Percentiles rank a stretch among this genome's conserved stretches.
Conservation (phyloP, 2,888 invertebrate genomes). For the Theretra japonica region DNA sequence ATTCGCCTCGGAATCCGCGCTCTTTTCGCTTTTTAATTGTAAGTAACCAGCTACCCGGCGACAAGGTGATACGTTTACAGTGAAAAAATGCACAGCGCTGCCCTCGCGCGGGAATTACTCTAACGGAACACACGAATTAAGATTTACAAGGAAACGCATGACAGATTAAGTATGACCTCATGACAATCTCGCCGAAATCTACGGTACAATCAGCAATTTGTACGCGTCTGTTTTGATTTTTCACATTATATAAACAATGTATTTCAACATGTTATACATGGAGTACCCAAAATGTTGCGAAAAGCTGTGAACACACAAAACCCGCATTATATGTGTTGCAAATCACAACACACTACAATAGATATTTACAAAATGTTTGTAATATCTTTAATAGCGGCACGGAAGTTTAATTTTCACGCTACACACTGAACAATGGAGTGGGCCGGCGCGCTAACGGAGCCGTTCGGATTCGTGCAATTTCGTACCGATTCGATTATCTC, state of each 20-base stretch:
- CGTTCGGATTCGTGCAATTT: conserved; percentile 55
- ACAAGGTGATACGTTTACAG: conserved; percentile 80
- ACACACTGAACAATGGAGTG: conserved; percentile 62
- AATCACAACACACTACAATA: conserved; percentile 56
- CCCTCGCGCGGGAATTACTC: conserved; percentile 70
- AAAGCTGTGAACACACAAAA: conserved; percentile 40
- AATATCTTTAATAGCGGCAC: conserved; percentile 61
- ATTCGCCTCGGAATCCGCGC: conserved; percentile 79
- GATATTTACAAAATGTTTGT: conserved; percentile 60
- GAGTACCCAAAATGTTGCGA: conserved; percentile 38
- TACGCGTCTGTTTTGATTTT: neutral
- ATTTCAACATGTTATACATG: neutral
- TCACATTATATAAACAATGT: neutral
- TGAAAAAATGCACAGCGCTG: conserved; percentile 69
- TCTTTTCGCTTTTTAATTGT: conserved; percentile 84
- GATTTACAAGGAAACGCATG: conserved; percentile 69
- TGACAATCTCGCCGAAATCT: conserved; percentile 27
- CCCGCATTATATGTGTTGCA: conserved; percentile 40
- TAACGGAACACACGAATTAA: conserved; percentile 76
- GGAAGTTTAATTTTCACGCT: conserved; percentile 73
- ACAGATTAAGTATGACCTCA: conserved; percentile 62
- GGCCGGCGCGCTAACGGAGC: conserved; percentile 52
- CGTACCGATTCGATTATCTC: conserved; percentile 57
- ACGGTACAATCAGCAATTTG: too few species aligned
- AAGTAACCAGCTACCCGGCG: conserved; percentile 75